Conservation (phyloP, 2,797 vertebrate species). For the Ciconia nigra region DNA sequence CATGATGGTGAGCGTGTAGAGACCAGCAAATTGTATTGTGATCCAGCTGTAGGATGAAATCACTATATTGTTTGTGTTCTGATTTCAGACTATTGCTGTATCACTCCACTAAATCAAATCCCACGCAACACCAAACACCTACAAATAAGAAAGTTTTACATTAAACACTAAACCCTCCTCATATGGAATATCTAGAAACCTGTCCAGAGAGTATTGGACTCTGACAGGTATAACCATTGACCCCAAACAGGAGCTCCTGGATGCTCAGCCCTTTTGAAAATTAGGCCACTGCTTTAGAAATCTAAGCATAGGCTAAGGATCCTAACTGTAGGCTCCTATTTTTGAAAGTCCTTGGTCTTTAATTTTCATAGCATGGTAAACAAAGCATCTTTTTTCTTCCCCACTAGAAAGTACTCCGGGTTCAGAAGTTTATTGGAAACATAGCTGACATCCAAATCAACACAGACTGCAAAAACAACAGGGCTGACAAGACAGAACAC, state of each 20-base stretch:
- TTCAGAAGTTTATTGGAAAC: constrained; percentile 66
- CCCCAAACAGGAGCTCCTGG: not conserved
- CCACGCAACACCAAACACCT: not conserved
- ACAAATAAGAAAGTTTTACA: not conserved
- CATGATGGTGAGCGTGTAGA: accelerated
- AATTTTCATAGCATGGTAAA: constrained; percentile 46
- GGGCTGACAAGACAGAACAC: constrained; percentile 64
- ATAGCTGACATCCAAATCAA: constrained; percentile 65
- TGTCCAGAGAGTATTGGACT: not conserved
- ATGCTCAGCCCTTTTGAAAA: not conserved
- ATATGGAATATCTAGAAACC: not conserved
- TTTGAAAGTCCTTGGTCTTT: constrained; percentile 28
- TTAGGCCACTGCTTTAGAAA: not conserved
- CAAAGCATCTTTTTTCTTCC: constrained; percentile 29
- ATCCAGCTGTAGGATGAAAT: not conserved
- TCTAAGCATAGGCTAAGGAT: not conserved
- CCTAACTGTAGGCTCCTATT: not conserved
- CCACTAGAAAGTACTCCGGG: constrained; percentile 26
- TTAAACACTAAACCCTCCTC: not conserved
- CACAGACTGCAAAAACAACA: constrained; percentile 59
- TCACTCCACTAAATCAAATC: not conserved
- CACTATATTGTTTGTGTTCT: not conserved
- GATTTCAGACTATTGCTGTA: not conserved
- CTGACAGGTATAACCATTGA: not conserved
- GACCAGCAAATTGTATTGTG: not conserved